phyloP scores from a whole-genome alignment of 2,888 invertebrate genomes.

The Pharmacophagus antenor region DNA sequence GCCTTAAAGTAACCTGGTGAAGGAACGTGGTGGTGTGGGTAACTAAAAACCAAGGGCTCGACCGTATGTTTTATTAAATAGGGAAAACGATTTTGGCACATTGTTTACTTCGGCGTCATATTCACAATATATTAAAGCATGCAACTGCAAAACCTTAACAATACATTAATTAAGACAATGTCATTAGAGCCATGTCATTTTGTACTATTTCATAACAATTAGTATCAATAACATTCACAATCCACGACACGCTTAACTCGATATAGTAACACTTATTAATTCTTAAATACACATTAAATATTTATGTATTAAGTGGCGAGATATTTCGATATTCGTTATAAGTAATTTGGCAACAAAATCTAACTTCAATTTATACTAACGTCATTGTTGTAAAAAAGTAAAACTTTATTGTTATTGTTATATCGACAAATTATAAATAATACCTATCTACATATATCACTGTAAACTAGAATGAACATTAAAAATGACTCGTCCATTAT shows the following conservation, averaged over 20 bases:
- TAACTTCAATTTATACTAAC: slow-evolving; percentile 1
- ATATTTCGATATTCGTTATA: background rate
- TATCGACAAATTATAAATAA: slow-evolving; percentile 12
- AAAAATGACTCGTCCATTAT: slow-evolving; percentile 15
- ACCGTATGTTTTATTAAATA: slow-evolving; percentile 26
- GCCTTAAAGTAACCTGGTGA: slow-evolving; percentile 1
- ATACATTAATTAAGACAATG: slow-evolving; percentile 4
- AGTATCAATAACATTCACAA: slow-evolving; percentile 14
- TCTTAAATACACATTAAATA: slow-evolving; percentile 1
- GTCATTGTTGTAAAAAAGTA: slow-evolving; percentile 5
- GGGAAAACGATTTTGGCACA: slow-evolving; percentile 28
- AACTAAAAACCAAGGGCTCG: slow-evolving; percentile 23
- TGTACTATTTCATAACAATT: slow-evolving; percentile 26
- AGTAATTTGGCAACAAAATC: slow-evolving; percentile 19
- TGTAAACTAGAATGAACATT: background rate
- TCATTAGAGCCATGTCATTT: slow-evolving; percentile 17
- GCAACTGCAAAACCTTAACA: slow-evolving; percentile 5
- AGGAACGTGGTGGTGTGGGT: slow-evolving; percentile 6
- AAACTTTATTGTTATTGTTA: slow-evolving; percentile 7
- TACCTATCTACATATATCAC: slow-evolving; percentile 5
- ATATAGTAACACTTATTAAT: slow-evolving; percentile 11
- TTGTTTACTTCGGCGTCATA: slow-evolving; percentile 21
- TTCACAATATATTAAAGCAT: slow-evolving; percentile 27
- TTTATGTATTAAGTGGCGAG: slow-evolving; percentile 14
- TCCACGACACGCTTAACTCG: slow-evolving; percentile 6